Base-by-base conservation (phyloP, 2,797 vertebrate genomes). In the Bovichtus variegatus region DNA sequence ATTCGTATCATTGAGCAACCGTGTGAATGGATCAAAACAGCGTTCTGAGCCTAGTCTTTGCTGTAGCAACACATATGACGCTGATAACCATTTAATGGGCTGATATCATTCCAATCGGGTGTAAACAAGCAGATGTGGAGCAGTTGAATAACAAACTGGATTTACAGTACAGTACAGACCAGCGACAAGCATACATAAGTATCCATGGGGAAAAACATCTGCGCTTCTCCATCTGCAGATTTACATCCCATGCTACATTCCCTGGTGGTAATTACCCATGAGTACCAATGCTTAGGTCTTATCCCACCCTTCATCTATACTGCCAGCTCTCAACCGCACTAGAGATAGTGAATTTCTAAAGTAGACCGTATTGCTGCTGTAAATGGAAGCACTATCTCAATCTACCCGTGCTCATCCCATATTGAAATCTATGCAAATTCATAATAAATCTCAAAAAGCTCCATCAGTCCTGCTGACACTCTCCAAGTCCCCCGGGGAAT, bases 371-470 rank as follows among this genome's bases (percentile, higher is more conserved):
- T 74, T 50, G 0, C 85, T 64, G 71, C 55, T 55, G 78, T 74
- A 85, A 75, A 87, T 74, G 71, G 57, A 80, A 72, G 53, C 58
- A 23, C 36, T 36, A 64, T 65, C 72, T 62, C 62, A 50, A 12
- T 10, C 54, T n/a, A 15, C 18, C 31, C 0, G 7, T 18, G 0
- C 21, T 25, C 54, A 49, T 36, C 23, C 46, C 36, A 58, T 65
- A 82, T 67, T 80, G 76, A 85, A 89, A 84, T 88, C 75, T 82
- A 79, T 90, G 89, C 83, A 82, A 83, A 89, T 90, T 84, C 71
- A 72, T 78, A 59, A 85, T 69, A 74, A 74, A 87, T 88, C 77
- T 87, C 21, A 71, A 69, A 90, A 85, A 27, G 67, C 34, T 18
- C 64, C 77, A 80, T 81, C 82, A 58, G 64, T 65, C 55, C 81